Evolutionary conservation across 2,113 vertebrate genomes (phyloP), one percentile per base, ranked within the genome.

Genomic region (Hippopotamus amphibius): DNA sequence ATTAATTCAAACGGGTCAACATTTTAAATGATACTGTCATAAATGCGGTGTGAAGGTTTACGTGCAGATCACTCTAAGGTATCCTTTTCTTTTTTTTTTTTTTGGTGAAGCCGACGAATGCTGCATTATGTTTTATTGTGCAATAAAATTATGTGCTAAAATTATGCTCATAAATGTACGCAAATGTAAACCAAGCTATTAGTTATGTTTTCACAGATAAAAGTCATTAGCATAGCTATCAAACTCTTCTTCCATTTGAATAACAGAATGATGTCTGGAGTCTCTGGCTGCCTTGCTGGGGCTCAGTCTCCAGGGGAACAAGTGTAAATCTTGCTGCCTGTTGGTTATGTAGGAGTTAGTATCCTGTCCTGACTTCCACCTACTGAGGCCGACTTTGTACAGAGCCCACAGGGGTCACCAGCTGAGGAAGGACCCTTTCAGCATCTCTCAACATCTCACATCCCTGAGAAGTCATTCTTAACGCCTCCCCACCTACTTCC

Each of bases 151-250:
- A 98, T 98, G 98, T 98, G 98, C 98, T 99, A 98, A 99, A 99
- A 99, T 99, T 99, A 99, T 98, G 98, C 98, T 98, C 99, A 99
- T 99, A 99, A 99, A 99, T 98, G 99, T 98, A 98, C 98, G 97
- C 98, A 99, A 99, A 99, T 99, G 98, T 99, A 99, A 99, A 99
- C 98, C 98, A 98, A 98, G 99, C 99, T 98, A 99, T 99, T 99
- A 99, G 99, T 99, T 99, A 99, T 99, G 98, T 99, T 99, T 99
- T 99, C 98, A 98, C 98, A 99, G 99, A 99, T 99, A 99, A 99
- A 99, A 99, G 99, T 99, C 98, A 99, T 99, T 99, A 99, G 99
- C 99, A 99, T 99, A 99, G 98, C 99, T 98, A 99, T 99, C 99
- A 99, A 99, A 99, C 98, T 99, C 99, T 97, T 98, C 97, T 98